Evolutionary conservation across 1,140 invertebrate genomes (phyloP), one percentile per base, ranked within the genome.

Genomic region (Aradophagus sp.): DNA sequence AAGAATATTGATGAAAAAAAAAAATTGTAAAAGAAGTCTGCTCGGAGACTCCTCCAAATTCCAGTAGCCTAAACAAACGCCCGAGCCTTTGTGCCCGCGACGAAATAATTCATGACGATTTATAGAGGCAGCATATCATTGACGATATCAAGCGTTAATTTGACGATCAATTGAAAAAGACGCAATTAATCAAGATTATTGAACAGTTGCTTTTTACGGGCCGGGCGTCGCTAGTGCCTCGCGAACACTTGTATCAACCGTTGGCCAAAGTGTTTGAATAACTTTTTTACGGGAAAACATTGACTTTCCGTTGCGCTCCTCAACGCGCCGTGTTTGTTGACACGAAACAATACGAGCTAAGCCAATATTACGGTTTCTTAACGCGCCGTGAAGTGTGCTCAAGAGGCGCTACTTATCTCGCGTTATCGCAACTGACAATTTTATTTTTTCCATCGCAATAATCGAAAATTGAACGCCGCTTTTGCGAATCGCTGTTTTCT

Each of bases 281-380:
- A 62, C 52, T 56, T 56, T n/a, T 62, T 55, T 62, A 62, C 35
- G n/a, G n/a, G 48, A 62, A 62, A 70, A 70, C 66, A 62, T 61
- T 68, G 65, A 68, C 55, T 39, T 31, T 66, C 50, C 41, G 19
- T 66, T 41, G 42, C 20, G 23, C 52, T n/a, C n/a, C n/a, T n/a
- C 26, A 8, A 44, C 52, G 29, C 50, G 11, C 41, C 19, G 53
- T 66, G 52, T 66, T 66, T 66, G 32, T 56, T 56, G 52, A 58
- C 36, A 36, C 17, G 17, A 55, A 53, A 48, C 55, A 68, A 55
- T 55, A 34, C 19, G 12, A 47, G 41, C 48, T 55, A 42, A 41
- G 13, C 20, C 10, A 68, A 68, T 68, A 67, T 67, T 58, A 13
- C 45, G 32, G 17, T 16, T 58, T 55, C 52, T 39, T 15, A 42